These are phyloP conservation scores for Pardosa pseudoannulata DNA, from an alignment of 2,888 invertebrate genomes.

Conservation along the genomic window DNA sequence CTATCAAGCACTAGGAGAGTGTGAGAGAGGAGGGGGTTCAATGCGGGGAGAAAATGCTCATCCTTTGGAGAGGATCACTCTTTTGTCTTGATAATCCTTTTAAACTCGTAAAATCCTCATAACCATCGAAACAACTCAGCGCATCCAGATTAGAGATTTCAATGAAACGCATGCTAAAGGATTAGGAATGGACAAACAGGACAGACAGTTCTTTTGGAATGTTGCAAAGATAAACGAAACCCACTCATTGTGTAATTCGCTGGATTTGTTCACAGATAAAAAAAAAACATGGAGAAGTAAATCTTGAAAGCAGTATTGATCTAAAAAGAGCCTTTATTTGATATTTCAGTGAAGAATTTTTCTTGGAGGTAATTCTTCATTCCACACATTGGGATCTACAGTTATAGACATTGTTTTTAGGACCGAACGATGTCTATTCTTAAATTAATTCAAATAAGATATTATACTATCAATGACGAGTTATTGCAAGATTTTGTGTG, in stretches of 20 bases:
- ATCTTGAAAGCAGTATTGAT: neutral
- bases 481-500: no score
- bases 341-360: neutral
- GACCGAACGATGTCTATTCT: no score
- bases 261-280: neutral
- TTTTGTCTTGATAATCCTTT: conserved; percentile 16
- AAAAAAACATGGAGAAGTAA: neutral
- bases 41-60: conserved; percentile 12
- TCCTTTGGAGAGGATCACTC: conserved; percentile 8
- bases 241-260: neutral
- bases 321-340: neutral
- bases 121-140: conserved; percentile 15
- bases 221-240: neutral
- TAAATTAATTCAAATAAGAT: no score
- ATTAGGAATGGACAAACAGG: conserved; percentile 7
- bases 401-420: no score
- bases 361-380: no score
- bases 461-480: no score
- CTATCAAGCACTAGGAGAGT: conserved; percentile 31
- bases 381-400: no score
- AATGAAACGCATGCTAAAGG: conserved; percentile 4
- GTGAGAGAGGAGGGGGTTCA: neutral
- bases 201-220: neutral
- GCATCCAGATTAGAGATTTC: conserved; percentile 15
- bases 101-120: conserved; percentile 19